A percentile compares a stretch with the other conserved stretches of the same genome.
Evolutionary conservation across 2,888 invertebrate genomes (phyloP).

Genomic region (Drosophila fungiperda): DNA sequence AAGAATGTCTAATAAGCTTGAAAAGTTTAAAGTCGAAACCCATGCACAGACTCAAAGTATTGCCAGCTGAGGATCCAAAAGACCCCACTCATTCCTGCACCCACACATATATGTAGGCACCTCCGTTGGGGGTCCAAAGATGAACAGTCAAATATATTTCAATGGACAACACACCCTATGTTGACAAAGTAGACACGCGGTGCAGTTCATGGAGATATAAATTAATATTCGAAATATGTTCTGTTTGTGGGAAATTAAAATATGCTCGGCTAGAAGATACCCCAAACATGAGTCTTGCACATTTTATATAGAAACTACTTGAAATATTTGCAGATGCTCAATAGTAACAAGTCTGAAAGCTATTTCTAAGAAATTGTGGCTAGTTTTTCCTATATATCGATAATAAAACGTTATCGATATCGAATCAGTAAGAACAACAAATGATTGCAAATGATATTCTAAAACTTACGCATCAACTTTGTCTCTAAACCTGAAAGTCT

Average conservation of each 20-base stretch:
- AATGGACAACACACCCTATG: slow-evolving; percentile 8
- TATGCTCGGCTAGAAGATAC: background rate
- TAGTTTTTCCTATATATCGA: background rate
- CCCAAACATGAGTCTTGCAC: background rate
- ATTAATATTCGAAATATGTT: slow-evolving; percentile 69
- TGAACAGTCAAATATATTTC: slow-evolving; percentile 14
- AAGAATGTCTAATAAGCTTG: slow-evolving; percentile 40
- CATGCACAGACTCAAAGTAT: background rate
- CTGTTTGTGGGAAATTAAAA: background rate
- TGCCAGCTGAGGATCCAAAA: background rate
- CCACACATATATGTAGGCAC: slow-evolving; percentile 23
- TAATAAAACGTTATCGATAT: background rate
- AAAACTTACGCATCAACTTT: background rate
- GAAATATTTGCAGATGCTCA: background rate
- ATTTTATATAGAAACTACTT: background rate
- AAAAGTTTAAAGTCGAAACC: background rate
- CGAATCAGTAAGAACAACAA: background rate
- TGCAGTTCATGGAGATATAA: slow-evolving; percentile 26
- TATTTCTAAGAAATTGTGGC: background rate
- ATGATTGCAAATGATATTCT: background rate
- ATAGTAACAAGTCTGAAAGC: background rate
- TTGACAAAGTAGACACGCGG: slow-evolving; percentile 17
- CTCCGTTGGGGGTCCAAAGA: background rate
- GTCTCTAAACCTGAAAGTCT: background rate
- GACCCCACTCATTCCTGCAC: slow-evolving; percentile 4